Evolutionary conservation across 2,113 vertebrate species (phyloP), one percentile per base, ranked within the genome.

Genomic region (Calypte anna): DNA sequence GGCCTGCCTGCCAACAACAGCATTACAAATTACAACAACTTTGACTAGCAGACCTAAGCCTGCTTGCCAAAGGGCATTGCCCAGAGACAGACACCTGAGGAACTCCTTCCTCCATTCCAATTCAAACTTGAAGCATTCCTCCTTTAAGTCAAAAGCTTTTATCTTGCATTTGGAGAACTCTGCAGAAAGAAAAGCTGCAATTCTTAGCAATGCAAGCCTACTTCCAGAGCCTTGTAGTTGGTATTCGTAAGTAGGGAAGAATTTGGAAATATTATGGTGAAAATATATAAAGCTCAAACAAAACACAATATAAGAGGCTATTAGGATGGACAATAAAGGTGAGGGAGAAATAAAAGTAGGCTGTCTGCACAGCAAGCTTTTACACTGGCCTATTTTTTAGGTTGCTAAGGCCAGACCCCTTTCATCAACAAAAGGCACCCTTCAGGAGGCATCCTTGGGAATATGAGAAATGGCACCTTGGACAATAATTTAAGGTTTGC

Each of bases 1-100:
- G 95, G 91, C 95, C 88, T 19, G 20, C 33, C 63, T 95, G 95
- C 92, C 96, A 96, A 78, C 38, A 86, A 13, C 59, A 75, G 77
- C 40, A 21, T 89, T 75, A 91, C 64, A 68, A 78, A 76, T 40
- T 31, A 55, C 53, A 55, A 28, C 64, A 55, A 28, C 64, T 68
- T 3, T 8, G 95, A 76, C 70, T 81, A 61, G 91, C 53, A 62
- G 33, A 55, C 25, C 36, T 6, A 43, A 80, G 62, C 54, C 57
- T 72, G 30, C 38, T 36, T 62, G 82, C 79, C 95, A 89, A 91
- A 92, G 58, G 19, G 38, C 69, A 72, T 17, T 50, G 66, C 86
- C 83, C 90, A 76, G 58, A 54, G 80, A 81, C 50, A 90, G 82
- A 40, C 54, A 91, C 88, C 86, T 82, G 75, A 95, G 84, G 28